These are phyloP conservation scores for Venusia cambrica DNA, from an alignment of 2,888 invertebrate species.

Conservation along the genomic window DNA sequence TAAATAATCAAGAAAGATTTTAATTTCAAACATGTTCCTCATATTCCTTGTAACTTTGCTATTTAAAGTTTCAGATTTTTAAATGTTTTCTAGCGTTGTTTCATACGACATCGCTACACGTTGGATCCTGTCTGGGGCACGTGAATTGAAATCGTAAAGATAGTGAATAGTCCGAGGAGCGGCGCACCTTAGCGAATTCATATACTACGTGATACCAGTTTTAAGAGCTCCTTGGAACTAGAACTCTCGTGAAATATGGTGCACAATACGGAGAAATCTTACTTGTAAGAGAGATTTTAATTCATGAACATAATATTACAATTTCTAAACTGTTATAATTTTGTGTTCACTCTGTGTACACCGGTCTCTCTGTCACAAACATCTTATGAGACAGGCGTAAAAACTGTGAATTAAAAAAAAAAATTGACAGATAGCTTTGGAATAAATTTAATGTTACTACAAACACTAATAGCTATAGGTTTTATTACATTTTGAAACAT, in stretches of 20 bases:
- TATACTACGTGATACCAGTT: constrained; percentile 50
- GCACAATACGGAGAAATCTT: constrained; percentile 16
- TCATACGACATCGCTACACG: constrained; percentile 20
- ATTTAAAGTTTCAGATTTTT: constrained; percentile 6
- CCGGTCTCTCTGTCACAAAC: too few relatives aligned
- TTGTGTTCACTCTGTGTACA: too few relatives aligned
- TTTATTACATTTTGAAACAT: too few relatives aligned
- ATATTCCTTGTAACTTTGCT: too few relatives aligned
- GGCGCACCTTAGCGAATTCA: constrained; percentile 46
- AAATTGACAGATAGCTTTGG: too few relatives aligned
- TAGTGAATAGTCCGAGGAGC: constrained; percentile 45
- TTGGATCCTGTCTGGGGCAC: constrained; percentile 27
- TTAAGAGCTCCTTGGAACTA: constrained; percentile 33
- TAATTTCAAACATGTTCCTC: too few relatives aligned
- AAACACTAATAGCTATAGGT: too few relatives aligned
- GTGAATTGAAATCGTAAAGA: constrained; percentile 50
- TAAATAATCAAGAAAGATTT: too few relatives aligned
- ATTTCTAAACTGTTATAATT: too few relatives aligned
- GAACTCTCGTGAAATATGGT: constrained; percentile 30
- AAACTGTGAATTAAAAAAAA: too few relatives aligned
- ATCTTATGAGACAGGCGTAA: too few relatives aligned
- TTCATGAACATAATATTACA: constrained; percentile 1
- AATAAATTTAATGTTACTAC: too few relatives aligned
- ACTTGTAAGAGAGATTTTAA: constrained; percentile 18
- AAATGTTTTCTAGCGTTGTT: constrained; percentile 14